Evolutionary conservation across 2,113 vertebrate species (phyloP), one percentile per base, ranked within the genome.

Genomic region (Aviceda subcristata): DNA sequence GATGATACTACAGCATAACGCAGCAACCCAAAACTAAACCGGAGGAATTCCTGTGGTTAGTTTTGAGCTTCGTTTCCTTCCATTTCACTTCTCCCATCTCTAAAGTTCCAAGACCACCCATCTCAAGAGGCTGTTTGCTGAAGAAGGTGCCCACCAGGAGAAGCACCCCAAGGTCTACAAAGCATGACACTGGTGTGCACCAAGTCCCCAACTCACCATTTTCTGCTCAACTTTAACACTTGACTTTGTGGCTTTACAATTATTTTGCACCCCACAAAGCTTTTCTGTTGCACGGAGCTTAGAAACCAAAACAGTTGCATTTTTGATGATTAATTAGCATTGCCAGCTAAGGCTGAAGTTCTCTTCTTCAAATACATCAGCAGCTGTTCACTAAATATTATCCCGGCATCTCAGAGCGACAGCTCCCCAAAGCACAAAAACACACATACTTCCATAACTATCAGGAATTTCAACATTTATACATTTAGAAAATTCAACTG

Each of bases 381-480:
- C 1, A 1, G 2, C 34, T 3, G 1, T 13, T 27, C 9, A 2
- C 34, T 88, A 59, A 75, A 41, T 29, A 56, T 41, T 36, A 78
- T 26, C 39, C 60, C 6, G 12, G 46, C 4, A 4, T 43, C 67
- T 87, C 64, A 67, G 83, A 87, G 60, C 19, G 50, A 14, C 43
- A 66, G 62, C 38, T 77, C 78, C 51, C 41, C 2, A 1, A 66
- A 67, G 85, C 53, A 83, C 59, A 56, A 8, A 73, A 60, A 50
- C 5, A 32, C 2, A 2, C 72, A 32, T 19, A 63, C 17, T 60
- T 84, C 60, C 39, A 7, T 10, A 73, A 66, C 10, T 6, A 41
- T 50, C 50, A 71, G 82, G 85, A 95, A 93, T 88, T 92, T 78
- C 48, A 43, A 71, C 4, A 2, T 77, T 89, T 72, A 71, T 71